Evolutionary conservation across 2,888 invertebrate species (phyloP), one percentile per base, ranked within the genome.

Genomic region (Helleia helle): DNA sequence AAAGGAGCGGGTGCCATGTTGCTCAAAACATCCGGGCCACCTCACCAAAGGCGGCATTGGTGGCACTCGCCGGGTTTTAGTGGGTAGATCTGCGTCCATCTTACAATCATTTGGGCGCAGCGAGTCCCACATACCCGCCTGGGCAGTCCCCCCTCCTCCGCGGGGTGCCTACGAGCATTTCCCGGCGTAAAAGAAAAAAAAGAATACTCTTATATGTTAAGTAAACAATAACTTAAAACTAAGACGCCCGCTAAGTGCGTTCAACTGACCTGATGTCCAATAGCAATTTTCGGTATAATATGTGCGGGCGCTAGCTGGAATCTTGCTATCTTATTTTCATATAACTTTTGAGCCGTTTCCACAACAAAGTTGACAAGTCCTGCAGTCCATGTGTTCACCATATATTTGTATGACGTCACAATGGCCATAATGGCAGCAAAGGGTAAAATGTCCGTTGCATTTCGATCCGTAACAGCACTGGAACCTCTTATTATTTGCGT

Each of bases 311-410:
- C 84, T 47, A 85, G 56, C 48, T 80, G 76, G 48, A 83, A 85
- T 46, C 64, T 75, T 44, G 71, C 61, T 41, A 57, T 55, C 49
- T 80, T 83, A 36, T 86, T 71, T 9, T 72, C 46, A 58, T 81
- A 58, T 62, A 79, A 58, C 46, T 81, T 68, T 42, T 64, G 66
- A 0, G 77, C 75, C 0, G 86, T 81, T 6, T 86, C 77, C 8
- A 89, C 57, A 0, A 88, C 75, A 52, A 88, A 90, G 52, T 88
- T 87, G 0, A 91, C 84, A 0, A 90, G 77, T 1, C 87, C 84
- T 0, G 60, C 43, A 1, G 87, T 87, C 91, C 91, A 91, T 0
- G 90, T 86, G 18, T 84, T 69, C 1, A 88, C 72, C 0, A 74
- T 49, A 49, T 88, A 88, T 52, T 90, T 90, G 47, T 87, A 86